Evolutionary conservation across 2,888 invertebrate genomes (phyloP).

Genomic region (Diarsia dahlii): DNA sequence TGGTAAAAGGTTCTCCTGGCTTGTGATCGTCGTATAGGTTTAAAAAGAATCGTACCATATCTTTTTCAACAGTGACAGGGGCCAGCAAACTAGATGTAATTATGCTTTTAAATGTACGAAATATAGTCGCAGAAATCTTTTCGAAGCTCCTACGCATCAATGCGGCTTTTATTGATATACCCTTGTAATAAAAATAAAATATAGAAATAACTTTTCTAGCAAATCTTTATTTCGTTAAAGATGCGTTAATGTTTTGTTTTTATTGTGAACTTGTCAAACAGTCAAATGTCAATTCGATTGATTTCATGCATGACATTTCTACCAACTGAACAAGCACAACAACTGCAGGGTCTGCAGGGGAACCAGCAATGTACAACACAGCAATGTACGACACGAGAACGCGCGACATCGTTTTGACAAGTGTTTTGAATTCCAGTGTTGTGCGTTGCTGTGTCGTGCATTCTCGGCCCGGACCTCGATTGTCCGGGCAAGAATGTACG

Average conservation of each 20-base stretch:
- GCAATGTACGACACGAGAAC: too few species aligned
- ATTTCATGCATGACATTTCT: conserved; percentile 19
- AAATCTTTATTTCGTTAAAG: conserved; percentile 21
- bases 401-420: too few species aligned
- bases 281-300: neutral
- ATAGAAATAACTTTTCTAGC: conserved; percentile 35
- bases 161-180: conserved; percentile 30
- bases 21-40: conserved; percentile 82
- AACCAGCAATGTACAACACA: too few species aligned
- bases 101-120: conserved; percentile 63
- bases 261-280: conserved; percentile 13
- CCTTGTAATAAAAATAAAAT: conserved; percentile 36
- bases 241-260: conserved; percentile 62
- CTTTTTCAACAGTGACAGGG: conserved; percentile 65
- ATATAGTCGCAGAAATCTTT: conserved; percentile 60
- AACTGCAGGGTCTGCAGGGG: too few species aligned
- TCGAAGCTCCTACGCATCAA: conserved; percentile 69
- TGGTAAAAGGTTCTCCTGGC: conserved; percentile 61
- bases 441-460: too few species aligned
- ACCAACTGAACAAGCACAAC: conserved; percentile 42
- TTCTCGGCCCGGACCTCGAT: too few species aligned
- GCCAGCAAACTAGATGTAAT: conserved; percentile 67
- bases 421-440: too few species aligned
- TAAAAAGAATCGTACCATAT: conserved; percentile 86
- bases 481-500: too few species aligned